A percentile compares a stretch with the other conserved stretches of the same genome.
Conservation (phyloP, 1,140 invertebrate genomes). For the Caenorhabditis tropicalis region DNA sequence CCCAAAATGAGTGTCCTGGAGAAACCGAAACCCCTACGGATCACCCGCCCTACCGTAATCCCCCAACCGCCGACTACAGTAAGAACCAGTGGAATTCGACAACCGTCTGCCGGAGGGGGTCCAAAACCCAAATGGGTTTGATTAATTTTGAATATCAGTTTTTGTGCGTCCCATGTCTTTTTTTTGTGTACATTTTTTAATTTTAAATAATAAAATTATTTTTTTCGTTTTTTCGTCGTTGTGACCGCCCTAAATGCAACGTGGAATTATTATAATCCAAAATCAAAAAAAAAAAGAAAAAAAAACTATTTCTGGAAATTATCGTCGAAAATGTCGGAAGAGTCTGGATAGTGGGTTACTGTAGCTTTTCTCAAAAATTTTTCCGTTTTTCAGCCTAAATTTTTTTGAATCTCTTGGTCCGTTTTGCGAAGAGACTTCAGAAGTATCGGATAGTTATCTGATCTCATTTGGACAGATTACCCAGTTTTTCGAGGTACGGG, state of each 20-base stretch:
- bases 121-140: constrained; percentile 20
- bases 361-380: no score
- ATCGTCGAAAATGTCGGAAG: no score
- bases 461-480: background rate
- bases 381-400: background rate
- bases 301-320: no score
- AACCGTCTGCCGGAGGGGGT: background rate
- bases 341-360: no score
- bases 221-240: no score
- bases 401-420: background rate
- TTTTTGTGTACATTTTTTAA: background rate
- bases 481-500: background rate
- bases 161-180: background rate
- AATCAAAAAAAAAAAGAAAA: no score
- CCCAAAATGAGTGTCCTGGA: constrained; percentile 35
- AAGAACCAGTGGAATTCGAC: background rate
- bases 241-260: no score
- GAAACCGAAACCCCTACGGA: constrained; percentile 1
- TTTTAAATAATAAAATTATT: no score
- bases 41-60: constrained; percentile 29
- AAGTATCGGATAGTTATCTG: background rate
- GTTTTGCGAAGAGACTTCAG: background rate
- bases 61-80: background rate
- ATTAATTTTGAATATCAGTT: background rate
- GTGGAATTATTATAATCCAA: no score